Evolutionary conservation across 2,888 invertebrate genomes (phyloP).

Genomic region (Byasa hedistus): DNA sequence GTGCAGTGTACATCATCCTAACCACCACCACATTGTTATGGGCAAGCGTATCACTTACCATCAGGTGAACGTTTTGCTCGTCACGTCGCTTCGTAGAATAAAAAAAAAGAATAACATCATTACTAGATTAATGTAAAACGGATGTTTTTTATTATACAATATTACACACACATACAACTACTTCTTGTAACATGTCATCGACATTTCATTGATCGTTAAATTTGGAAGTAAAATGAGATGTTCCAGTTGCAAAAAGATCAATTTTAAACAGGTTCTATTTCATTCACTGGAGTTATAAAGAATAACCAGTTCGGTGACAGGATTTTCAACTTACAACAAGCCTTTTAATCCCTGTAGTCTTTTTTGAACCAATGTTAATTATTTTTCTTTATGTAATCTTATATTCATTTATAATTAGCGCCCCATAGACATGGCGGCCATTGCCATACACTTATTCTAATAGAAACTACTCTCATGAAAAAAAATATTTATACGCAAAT

Average conservation of each 20-base stretch:
- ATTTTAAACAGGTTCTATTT: constrained; percentile 6
- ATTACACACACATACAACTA: neutral
- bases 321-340: neutral
- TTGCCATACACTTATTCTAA: neutral
- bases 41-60: too few relatives aligned
- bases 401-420: neutral
- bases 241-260: constrained; percentile 4
- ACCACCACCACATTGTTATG: too few relatives aligned
- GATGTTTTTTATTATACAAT: neutral
- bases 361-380: neutral
- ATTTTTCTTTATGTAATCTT: neutral
- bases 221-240: constrained; percentile 19
- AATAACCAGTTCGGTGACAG: constrained; percentile 9
- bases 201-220: constrained; percentile 7
- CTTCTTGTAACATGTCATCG: neutral
- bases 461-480: neutral
- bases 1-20: too few relatives aligned
- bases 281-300: constrained; percentile 15
- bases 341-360: neutral
- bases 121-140: neutral
- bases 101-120: too few relatives aligned
- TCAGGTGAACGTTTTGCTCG: too few relatives aligned
- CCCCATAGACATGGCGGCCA: neutral
- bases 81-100: too few relatives aligned
- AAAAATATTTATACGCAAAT: neutral